Evolutionary conservation across 1,140 invertebrate species (phyloP).

Genomic region (Gonioctena quinquepunctata): DNA sequence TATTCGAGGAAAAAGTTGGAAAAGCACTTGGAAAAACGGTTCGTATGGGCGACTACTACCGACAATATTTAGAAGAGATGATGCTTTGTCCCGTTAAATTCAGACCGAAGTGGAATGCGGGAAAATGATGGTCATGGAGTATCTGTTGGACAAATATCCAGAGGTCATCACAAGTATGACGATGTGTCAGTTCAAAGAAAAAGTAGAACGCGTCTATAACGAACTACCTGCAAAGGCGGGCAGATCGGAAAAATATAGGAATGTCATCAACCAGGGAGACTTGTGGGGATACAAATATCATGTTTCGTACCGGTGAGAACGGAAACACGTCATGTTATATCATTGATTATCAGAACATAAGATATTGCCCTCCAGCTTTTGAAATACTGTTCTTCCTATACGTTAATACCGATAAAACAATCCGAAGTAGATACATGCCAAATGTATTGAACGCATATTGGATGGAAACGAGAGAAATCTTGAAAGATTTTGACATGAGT

Average conservation of each 20-base stretch:
- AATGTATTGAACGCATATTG: neutral
- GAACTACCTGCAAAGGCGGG: neutral
- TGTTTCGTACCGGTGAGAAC: neutral
- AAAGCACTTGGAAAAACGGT: neutral
- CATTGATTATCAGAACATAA: neutral
- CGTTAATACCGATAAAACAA: neutral
- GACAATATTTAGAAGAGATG: neutral
- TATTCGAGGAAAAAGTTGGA: neutral
- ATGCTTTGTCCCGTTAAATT: neutral
- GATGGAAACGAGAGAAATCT: neutral
- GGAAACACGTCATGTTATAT: neutral
- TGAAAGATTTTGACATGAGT: neutral
- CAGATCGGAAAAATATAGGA: neutral
- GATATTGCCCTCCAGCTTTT: neutral
- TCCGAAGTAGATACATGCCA: neutral
- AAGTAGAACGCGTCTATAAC: neutral
- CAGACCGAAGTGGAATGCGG: too few species aligned
- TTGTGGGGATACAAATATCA: neutral
- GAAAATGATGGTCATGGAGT: neutral
- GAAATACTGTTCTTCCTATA: neutral
- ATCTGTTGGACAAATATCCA: neutral
- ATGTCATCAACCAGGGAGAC: neutral
- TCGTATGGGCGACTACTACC: neutral
- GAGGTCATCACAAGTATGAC: neutral
- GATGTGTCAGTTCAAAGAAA: neutral